Percentiles rank a stretch among this genome's conserved stretches.
Conservation (phyloP, 2,888 invertebrate species). For the Synergus gifuensis region DNA sequence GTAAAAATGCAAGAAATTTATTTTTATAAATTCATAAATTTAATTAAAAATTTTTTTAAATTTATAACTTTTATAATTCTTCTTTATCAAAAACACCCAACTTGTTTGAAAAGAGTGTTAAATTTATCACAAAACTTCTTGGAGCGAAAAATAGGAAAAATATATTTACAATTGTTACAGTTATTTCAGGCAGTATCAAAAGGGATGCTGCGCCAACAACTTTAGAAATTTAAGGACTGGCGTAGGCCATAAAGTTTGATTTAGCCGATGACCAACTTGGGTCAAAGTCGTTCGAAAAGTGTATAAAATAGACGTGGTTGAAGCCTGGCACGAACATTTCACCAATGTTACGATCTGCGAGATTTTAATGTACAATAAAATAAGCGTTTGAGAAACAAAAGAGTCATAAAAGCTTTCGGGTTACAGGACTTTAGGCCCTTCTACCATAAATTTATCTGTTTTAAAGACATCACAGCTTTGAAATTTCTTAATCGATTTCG, state of each 20-base stretch:
- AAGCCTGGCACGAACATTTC: not conserved
- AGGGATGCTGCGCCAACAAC: not conserved
- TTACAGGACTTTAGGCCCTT: no score
- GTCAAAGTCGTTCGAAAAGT: not conserved
- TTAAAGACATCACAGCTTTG: no score
- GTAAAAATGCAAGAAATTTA: no score
- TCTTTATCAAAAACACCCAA: no score
- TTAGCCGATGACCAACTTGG: not conserved
- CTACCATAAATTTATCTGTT: no score
- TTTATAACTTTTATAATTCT: no score
- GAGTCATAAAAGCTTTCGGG: not conserved
- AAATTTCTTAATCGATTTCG: no score
- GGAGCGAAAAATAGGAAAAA: not conserved
- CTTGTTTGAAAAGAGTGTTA: no score
- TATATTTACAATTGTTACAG: not conserved
- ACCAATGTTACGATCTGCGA: not conserved
- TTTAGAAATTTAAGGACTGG: not conserved
- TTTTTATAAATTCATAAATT: no score
- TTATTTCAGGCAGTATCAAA: not conserved
- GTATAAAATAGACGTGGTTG: not conserved
- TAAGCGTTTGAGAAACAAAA: not conserved
- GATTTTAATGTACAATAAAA: conserved; percentile 6
- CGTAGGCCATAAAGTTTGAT: not conserved
- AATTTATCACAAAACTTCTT: not conserved
- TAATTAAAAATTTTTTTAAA: no score